phyloP scores from a whole-genome alignment of 2,888 invertebrate genomes.

The Rapana venosa region DNA sequence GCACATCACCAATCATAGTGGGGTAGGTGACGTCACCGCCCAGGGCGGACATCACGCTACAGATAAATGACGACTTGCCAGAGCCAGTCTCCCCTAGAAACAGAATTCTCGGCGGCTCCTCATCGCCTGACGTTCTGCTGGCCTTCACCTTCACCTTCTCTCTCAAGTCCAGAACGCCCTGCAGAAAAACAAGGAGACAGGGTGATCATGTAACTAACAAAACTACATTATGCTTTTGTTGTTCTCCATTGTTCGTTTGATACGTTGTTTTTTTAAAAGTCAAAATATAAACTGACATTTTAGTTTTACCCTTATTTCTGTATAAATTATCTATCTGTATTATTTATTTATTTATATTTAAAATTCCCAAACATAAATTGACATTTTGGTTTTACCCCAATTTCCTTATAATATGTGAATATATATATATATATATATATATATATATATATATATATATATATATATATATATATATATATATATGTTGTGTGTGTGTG shows the following conservation, averaged over 20 bases:
- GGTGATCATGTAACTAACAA: neutral
- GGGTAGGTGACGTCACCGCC: constrained; percentile 8
- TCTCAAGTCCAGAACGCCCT: neutral
- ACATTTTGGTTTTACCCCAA: too few species aligned
- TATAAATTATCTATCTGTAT: too few species aligned
- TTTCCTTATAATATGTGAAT: neutral
- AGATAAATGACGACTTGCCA: constrained; percentile 29
- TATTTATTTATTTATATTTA: too few species aligned
- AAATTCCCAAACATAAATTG: too few species aligned
- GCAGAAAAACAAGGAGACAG: neutral
- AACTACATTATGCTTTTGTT: too few species aligned
- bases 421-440: neutral
- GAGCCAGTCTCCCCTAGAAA: constrained; percentile 34
- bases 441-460: too few species aligned
- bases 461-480: too few species aligned
- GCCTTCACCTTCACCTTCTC: neutral
- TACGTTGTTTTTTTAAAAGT: too few species aligned
- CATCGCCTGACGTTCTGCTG: too few species aligned
- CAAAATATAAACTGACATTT: too few species aligned
- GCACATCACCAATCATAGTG: neutral
- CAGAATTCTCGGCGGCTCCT: constrained; percentile 2
- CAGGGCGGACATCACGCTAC: constrained; percentile 16
- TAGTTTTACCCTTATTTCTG: too few species aligned
- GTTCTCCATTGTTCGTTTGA: too few species aligned
- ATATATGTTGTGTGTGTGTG: neutral